phyloP scores from a whole-genome alignment of 2,113 vertebrate species.

The Albula glossodonta region DNA sequence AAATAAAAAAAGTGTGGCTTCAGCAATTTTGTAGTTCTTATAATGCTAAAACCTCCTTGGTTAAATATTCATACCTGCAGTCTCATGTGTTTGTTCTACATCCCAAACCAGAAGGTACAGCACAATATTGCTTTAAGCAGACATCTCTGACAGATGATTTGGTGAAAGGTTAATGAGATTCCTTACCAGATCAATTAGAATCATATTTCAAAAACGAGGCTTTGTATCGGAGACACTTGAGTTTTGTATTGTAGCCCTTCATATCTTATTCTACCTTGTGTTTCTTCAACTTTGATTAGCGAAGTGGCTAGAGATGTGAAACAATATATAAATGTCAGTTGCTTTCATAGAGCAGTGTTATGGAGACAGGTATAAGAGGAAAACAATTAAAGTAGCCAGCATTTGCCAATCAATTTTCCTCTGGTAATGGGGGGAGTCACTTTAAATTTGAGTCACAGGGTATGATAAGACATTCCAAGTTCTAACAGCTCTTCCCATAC shows the following conservation, averaged over 20 bases:
- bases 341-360: conserved; percentile 55
- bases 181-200: conserved; percentile 12
- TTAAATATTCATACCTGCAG: neutral
- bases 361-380: conserved; percentile 53
- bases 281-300: conserved; percentile 28
- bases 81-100: neutral
- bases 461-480: conserved; percentile 49
- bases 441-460: conserved; percentile 72
- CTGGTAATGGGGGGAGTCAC: conserved; percentile 63
- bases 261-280: neutral
- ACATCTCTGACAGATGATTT: neutral
- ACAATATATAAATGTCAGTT: conserved; percentile 59
- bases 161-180: conserved; percentile 10
- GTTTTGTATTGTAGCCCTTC: neutral
- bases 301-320: neutral
- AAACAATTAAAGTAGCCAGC: conserved; percentile 54
- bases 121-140: neutral
- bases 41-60: neutral
- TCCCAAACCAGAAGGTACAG: neutral
- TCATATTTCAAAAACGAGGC: neutral
- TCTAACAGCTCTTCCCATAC: conserved; percentile 57
- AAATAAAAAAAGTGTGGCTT: no score
- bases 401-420: conserved; percentile 61
- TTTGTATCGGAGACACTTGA: neutral
- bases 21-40: neutral